phyloP scores from a whole-genome alignment of 2,113 vertebrate genomes.

The Anser cygnoides region DNA sequence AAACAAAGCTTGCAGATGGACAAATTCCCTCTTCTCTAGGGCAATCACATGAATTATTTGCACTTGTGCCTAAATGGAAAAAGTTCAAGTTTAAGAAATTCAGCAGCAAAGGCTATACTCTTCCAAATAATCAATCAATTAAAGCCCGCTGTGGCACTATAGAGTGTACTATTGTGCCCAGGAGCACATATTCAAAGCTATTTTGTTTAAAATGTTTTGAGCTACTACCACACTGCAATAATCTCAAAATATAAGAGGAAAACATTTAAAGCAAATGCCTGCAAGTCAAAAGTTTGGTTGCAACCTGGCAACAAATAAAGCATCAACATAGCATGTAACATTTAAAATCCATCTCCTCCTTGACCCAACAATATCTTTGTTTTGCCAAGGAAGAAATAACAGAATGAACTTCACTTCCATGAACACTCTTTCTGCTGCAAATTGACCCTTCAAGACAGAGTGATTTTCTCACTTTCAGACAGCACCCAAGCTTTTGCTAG shows the following conservation, averaged over 20 bases:
- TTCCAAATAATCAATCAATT: not conserved
- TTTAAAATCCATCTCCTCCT: not conserved
- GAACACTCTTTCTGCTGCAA: not conserved
- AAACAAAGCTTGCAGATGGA: conserved; percentile 22
- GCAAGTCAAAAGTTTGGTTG: not conserved
- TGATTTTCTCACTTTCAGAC: not conserved
- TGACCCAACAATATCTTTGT: not conserved
- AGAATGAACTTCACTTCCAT: not conserved
- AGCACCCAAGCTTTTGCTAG: not conserved
- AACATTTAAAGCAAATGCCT: not conserved
- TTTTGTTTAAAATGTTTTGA: not conserved
- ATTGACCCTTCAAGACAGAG: not conserved
- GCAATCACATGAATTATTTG: not conserved
- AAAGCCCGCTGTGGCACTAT: not conserved
- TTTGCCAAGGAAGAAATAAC: not conserved
- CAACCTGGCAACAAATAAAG: not conserved
- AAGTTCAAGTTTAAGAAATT: not conserved
- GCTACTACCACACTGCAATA: not conserved
- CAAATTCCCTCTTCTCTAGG: not conserved
- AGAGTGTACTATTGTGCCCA: not conserved
- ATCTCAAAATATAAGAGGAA: not conserved
- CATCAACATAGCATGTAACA: not conserved
- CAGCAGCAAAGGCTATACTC: not conserved
- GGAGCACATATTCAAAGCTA: not conserved
- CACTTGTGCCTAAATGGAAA: not conserved